These are phyloP conservation scores for Polydrusus pterygomalis DNA, from an alignment of 2,888 invertebrate species.

Conservation along the genomic window DNA sequence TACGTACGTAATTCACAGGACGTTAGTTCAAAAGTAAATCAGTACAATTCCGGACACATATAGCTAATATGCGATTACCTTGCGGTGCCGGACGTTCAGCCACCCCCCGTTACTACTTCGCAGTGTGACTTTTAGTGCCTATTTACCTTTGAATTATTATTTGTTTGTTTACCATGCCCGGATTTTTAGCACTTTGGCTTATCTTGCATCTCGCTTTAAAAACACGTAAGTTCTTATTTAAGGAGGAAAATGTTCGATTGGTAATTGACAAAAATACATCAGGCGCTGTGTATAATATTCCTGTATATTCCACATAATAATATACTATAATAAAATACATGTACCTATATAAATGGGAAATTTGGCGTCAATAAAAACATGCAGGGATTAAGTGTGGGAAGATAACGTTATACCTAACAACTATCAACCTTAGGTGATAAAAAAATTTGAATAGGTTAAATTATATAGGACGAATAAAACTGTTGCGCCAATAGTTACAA, in stretches of 20 bases:
- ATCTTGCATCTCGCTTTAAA: conserved; percentile 22
- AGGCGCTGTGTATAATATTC: neutral
- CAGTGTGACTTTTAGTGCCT: conserved; percentile 27
- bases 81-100: conserved; percentile 13
- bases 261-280: neutral
- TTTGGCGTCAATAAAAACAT: conserved; percentile 26
- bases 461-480: too few relatives aligned
- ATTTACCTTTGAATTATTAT: conserved; percentile 3
- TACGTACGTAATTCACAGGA: conserved; percentile 35
- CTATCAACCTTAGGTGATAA: conserved; percentile 2
- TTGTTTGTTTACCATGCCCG: conserved; percentile 38
- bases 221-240: conserved; percentile 40
- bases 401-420: conserved; percentile 20
- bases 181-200: conserved; percentile 39
- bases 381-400: conserved; percentile 6
- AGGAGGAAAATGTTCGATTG: neutral
- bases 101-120: neutral
- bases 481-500: too few relatives aligned
- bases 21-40: neutral
- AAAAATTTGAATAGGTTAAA: too few relatives aligned
- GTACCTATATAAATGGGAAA: conserved; percentile 23
- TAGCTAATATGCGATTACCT: conserved; percentile 26
- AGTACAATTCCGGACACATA: neutral
- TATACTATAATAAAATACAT: conserved; percentile 1
- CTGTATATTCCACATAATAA: too few relatives aligned